Evolutionary conservation across 1,140 invertebrate genomes (phyloP).

Genomic region (Sarcophaga peregrina): DNA sequence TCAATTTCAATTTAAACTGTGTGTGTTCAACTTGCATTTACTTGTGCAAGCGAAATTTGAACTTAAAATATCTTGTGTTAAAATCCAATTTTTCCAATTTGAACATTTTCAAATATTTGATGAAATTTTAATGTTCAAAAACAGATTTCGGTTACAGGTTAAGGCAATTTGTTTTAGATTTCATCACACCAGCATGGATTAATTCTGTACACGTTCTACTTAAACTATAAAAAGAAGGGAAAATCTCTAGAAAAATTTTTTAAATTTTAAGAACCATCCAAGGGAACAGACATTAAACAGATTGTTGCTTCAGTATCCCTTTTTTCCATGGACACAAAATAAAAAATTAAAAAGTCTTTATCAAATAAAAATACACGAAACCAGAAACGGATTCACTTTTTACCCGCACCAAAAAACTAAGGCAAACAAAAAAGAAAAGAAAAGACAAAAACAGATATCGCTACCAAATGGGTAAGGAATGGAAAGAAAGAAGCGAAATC

Average conservation of each 20-base stretch:
- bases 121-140: too few relatives aligned
- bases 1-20: too few relatives aligned
- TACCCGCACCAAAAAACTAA: neutral
- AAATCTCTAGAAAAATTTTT: neutral
- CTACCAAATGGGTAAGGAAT: neutral
- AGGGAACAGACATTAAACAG: neutral
- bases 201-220: conserved; percentile 30
- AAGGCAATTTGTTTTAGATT: conserved; percentile 26
- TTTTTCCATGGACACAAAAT: neutral
- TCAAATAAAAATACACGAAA: conserved; percentile 18
- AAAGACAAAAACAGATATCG: neutral
- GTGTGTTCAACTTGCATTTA: too few relatives aligned
- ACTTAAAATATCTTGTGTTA: too few relatives aligned
- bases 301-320: neutral
- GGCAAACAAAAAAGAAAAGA: neutral
- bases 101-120: too few relatives aligned
- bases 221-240: neutral
- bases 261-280: neutral
- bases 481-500: conserved; percentile 50
- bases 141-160: too few relatives aligned
- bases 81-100: too few relatives aligned
- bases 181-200: conserved; percentile 16
- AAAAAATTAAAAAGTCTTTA: conserved; percentile 28
- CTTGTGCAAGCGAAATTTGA: too few relatives aligned
- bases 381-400: conserved; percentile 30